These are phyloP conservation scores for Lymantria dispar DNA, from an alignment of 2,888 invertebrate species.

Conservation along the genomic window DNA sequence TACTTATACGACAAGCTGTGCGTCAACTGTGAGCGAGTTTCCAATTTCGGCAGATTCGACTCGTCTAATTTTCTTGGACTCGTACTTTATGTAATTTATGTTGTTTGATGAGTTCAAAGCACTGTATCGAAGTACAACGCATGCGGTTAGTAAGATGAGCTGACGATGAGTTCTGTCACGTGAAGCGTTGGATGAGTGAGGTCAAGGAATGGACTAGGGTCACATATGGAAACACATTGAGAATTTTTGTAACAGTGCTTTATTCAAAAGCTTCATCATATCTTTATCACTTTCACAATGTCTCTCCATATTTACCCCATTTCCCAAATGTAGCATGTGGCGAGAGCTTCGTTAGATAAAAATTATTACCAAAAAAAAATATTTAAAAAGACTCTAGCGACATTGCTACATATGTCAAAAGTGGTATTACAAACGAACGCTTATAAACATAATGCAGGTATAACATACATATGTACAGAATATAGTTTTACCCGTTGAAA, in stretches of 20 bases:
- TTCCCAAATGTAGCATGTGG: slow-evolving; percentile 83
- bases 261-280: slow-evolving; percentile 85
- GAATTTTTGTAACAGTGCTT: slow-evolving; percentile 86
- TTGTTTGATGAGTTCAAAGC: neutral
- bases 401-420: slow-evolving; percentile 83
- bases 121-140: slow-evolving; percentile 5
- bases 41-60: neutral
- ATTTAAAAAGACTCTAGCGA: slow-evolving; percentile 66
- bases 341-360: slow-evolving; percentile 72
- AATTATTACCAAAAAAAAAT: slow-evolving; percentile 55
- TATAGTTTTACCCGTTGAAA: slow-evolving; percentile 74
- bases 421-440: slow-evolving; percentile 83
- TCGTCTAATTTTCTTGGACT: neutral
- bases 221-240: slow-evolving; percentile 86
- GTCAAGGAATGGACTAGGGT: slow-evolving; percentile 63
- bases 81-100: neutral
- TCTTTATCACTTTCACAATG: slow-evolving; percentile 85
- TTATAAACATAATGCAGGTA: slow-evolving; percentile 80
- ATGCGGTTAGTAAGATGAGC: slow-evolving; percentile 35
- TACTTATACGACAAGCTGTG: neutral
- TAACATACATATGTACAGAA: slow-evolving; percentile 77
- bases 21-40: neutral
- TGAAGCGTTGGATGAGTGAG: slow-evolving; percentile 35
- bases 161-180: slow-evolving; percentile 19
- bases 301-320: slow-evolving; percentile 88